Base-by-base conservation (phyloP, 2,113 vertebrate genomes). In the Silurus meridionalis region DNA sequence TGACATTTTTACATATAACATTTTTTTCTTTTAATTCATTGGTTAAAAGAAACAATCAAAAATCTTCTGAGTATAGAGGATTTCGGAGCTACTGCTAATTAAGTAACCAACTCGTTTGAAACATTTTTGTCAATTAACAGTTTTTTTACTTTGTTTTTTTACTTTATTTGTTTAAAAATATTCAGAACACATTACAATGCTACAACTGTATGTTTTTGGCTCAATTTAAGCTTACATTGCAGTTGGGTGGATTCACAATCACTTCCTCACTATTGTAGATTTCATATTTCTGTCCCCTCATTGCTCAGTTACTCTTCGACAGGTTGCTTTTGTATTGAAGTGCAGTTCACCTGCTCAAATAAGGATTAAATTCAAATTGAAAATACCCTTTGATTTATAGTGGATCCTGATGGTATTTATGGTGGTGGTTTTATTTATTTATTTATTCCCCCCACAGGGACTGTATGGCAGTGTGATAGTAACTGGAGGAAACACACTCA, bases 401-500 rank as follows among this genome's bases (percentile, higher is more conserved):
- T 74, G n/a, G 9, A 74, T 50, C 8, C 71, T 74, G 46, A 74
- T 48, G 2, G 8, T 1, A 9, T 14, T 37, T 28, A 6, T 63
- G 19, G 5, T 61, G 19, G 5, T 61, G 19, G 13, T 25, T 71
- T 7, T 46, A 67, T 17, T 17, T 25, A 2, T 23, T 67, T 53
- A 52, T 58, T n/a, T 10, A 15, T 5, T 63, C 50, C 4, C 64
- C 4, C 84, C 25, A 66, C 84, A 99, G 98, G 98, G 98, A 87
- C 96, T 99, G 21, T 99, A 99, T 66, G 97, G 98, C 90, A 99
- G 98, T 14, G 98, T 99, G 83, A 97, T 99, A 84, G 98, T 99
- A 89, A 97, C 97, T 0, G 98, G 98, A 90, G 98, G 98, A 92
- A 99, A 99, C 94, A 99, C 98, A 0, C 94, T 99, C 78, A 96